Base-by-base conservation (phyloP, 1,140 invertebrate genomes). In the Hylaeus anthracinus region DNA sequence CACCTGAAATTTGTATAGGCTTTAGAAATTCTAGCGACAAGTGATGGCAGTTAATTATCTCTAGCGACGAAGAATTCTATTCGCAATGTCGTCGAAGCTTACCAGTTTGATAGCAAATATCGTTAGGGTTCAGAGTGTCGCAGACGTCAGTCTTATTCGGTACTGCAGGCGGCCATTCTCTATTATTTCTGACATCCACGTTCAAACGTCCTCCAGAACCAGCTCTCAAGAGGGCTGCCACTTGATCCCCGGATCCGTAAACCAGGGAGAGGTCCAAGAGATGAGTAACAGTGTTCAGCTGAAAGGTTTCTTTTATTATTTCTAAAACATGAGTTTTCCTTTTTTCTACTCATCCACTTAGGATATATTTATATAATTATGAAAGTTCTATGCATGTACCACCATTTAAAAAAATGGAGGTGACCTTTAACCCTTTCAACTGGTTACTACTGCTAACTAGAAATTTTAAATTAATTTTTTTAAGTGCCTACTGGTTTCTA, bases 201-300 rank as follows among this genome's bases (percentile, higher is more conserved):
- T 92, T 93, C 84, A 96, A 92, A 58, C 95, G 94, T 1, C 97
- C 97, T 9, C 96, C 96, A 15, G 94, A 90, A 76, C 94, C 94
- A 39, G 96, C 94, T 9, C 97, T 93, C 12, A 97, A 92, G 45
- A 94, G 94, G 39, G 92, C 91, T n/a, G 96, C 95, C 78, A 96
- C 94, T 65, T 94, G 88, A 10, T 95, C 93, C 37, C 92, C 96
- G 53, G 96, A 97, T 2, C 98, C 98, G 88, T 99, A 98, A 9
- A 98, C 95, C 60, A 97, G 92, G 0, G 97, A 98, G 12, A 97
- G 94, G 90, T 99, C 98, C 93, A 98, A 93, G 88, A 95, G 98
- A 2, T 97, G 95, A 10, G 97, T 98, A 0, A 98, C 96, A n/a
- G 95, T 95, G 8, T 97, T 96, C 43, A 98, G 86, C 96, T 98